Evolutionary conservation across 2,797 vertebrate genomes (phyloP), one percentile per base, ranked within the genome.

Genomic region (Decapterus maruadsi): DNA sequence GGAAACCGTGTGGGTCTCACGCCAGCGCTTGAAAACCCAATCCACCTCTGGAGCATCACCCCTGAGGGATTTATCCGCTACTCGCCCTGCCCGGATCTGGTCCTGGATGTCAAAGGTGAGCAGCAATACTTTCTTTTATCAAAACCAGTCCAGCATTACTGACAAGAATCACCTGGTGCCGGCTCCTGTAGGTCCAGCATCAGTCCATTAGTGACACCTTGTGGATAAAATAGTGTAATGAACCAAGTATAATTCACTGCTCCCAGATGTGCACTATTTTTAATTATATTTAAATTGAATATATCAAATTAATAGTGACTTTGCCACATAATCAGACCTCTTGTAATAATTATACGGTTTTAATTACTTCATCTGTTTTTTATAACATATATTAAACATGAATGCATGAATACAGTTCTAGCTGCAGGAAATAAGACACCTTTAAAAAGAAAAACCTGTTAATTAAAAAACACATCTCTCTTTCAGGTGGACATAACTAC

Each of bases 51-150:
- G 98, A 97, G 91, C 81, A 92, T 99, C 93, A 95, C 94, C 71
- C 92, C 96, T 0, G 94, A 97, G 4, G 97, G 98, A 83, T 95
- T 96, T 67, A 96, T 99, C 83, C 90, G 91, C 31, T 96, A 94
- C 93, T 93, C 91, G 51, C 50, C 94, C 75, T 94, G 90, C 54
- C 69, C 96, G 3, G 91, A 96, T 54, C 93, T 99, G 80, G 96
- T 97, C 81, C 93, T 99, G 89, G 97, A 98, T 50, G 89, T 98
- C 89, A 99, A 98, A 97, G 98, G 98, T 99, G 90, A 97, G 93
- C 29, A 13, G 17, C 57, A 8, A 45, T 43, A 5, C 9, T 8
- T 4, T 36, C 4, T 40, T 46, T 29, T 12, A 11, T 50, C 50
- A 3, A 45, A 53, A 60, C 0, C 8, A 11, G 14, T 3, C 4